Conservation (phyloP, 1,140 invertebrate genomes). For the Neodiprion virginianus region DNA sequence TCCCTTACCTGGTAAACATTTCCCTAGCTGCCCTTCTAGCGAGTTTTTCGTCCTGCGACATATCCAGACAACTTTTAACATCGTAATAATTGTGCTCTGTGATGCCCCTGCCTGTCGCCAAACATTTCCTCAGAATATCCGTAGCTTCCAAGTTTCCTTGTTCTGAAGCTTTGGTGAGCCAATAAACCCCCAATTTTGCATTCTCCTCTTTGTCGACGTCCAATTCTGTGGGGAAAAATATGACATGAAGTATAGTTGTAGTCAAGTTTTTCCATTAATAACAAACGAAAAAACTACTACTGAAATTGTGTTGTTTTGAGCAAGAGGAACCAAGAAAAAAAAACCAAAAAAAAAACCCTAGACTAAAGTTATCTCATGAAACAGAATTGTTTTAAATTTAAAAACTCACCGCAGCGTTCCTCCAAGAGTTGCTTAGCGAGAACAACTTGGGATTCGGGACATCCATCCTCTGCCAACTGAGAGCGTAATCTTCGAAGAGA, state of each 20-base stretch:
- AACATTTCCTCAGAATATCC: constrained; percentile 78
- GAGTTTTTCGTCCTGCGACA: constrained; percentile 84
- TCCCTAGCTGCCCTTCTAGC: constrained; percentile 83
- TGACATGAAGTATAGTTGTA: not conserved
- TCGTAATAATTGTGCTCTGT: constrained; percentile 82
- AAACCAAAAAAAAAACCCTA: constrained; percentile 11
- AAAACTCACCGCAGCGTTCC: constrained; percentile 69
- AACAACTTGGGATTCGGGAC: constrained; percentile 81
- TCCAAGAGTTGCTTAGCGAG: constrained; percentile 77
- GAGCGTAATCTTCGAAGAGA: constrained; percentile 72
- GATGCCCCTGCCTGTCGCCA: constrained; percentile 79
- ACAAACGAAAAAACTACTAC: constrained; percentile 15
- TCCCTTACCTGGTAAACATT: constrained; percentile 76
- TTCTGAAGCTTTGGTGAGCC: constrained; percentile 88
- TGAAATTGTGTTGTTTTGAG: constrained; percentile 6
- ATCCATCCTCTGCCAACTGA: constrained; percentile 80
- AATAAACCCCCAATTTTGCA: constrained; percentile 77
- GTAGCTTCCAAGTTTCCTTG: constrained; percentile 89
- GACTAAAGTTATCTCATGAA: not conserved
- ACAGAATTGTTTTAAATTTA: constrained; percentile 39
- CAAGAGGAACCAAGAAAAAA: not conserved
- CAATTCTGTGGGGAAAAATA: constrained; percentile 51
- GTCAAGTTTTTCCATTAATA: not conserved
- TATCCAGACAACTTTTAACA: constrained; percentile 82
- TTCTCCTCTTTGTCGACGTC: constrained; percentile 69